These are phyloP conservation scores for Kryptolebias ocellatus DNA, from an alignment of 2,797 vertebrate genomes.

Conservation along the genomic window DNA sequence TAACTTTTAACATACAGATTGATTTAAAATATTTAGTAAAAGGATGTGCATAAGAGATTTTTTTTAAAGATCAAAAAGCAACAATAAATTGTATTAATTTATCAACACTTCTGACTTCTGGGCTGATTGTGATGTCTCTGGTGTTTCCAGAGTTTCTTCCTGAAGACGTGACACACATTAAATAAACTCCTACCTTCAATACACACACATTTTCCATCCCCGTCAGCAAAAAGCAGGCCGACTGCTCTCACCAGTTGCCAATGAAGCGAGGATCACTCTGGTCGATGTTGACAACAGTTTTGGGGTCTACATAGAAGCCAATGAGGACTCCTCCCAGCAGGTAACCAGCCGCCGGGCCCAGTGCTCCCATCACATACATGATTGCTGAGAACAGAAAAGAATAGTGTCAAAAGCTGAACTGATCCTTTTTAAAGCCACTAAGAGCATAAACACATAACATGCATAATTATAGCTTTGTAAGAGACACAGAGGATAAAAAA, in stretches of 20 bases:
- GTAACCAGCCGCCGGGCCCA: conserved; percentile 96
- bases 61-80: too few species aligned
- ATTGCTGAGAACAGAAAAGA: conserved; percentile 80
- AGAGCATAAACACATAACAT: not conserved
- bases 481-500: not conserved
- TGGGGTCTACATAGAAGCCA: conserved; percentile 96
- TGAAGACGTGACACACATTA: not conserved
- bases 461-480: not conserved
- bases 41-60: too few species aligned
- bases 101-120: too few species aligned
- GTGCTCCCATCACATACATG: conserved; percentile 99
- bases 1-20: too few species aligned
- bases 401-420: not conserved
- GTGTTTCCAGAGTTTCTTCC: too few species aligned
- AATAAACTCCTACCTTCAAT: not conserved
- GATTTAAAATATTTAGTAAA: too few species aligned
- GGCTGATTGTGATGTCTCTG: too few species aligned
- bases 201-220: not conserved
- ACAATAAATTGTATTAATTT: too few species aligned
- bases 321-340: conserved; percentile 96
- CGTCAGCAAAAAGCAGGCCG: not conserved
- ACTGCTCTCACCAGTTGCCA: conserved; percentile 90
- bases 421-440: too few species aligned
- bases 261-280: conserved; percentile 97
- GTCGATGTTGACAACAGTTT: conserved; percentile 88